Conservation (phyloP, 2,888 invertebrate genomes). For the Agonopterix alstromeriana region DNA sequence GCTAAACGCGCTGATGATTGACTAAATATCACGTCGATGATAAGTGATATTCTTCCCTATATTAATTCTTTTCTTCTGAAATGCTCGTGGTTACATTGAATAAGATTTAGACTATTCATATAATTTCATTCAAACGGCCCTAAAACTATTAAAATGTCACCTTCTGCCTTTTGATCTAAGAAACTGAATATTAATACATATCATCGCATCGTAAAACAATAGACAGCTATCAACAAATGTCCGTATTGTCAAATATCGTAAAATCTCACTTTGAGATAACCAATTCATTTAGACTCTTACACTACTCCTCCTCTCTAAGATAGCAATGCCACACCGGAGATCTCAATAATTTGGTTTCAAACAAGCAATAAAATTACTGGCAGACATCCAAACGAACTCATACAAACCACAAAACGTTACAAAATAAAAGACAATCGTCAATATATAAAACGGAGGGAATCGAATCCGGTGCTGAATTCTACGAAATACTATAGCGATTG, state of each 20-base stretch:
- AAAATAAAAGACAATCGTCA: not conserved
- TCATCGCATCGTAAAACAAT: too few relatives aligned
- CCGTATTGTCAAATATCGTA: conserved; percentile 1
- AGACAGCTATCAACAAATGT: conserved; percentile 3
- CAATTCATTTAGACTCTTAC: not conserved
- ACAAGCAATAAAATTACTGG: conserved; percentile 15
- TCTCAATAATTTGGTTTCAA: conserved; percentile 6
- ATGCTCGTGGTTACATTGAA: too few relatives aligned
- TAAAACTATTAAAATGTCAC: too few relatives aligned
- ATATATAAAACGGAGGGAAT: not conserved
- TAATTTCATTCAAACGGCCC: too few relatives aligned
- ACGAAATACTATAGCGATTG: conserved; percentile 4
- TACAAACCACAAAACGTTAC: conserved; percentile 9
- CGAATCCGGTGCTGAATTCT: conserved; percentile 1
- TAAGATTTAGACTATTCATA: too few relatives aligned
- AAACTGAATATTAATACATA: too few relatives aligned
- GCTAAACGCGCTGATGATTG: too few relatives aligned
- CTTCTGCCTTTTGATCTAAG: too few relatives aligned
- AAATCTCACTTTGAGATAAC: not conserved
- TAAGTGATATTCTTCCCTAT: too few relatives aligned
- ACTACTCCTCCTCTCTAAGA: not conserved
- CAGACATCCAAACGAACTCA: conserved; percentile 14
- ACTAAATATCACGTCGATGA: too few relatives aligned
- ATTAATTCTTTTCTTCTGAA: too few relatives aligned
- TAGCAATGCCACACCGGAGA: not conserved